Base-by-base conservation (phyloP, 2,797 vertebrate genomes). In the Mastacembelus armatus region DNA sequence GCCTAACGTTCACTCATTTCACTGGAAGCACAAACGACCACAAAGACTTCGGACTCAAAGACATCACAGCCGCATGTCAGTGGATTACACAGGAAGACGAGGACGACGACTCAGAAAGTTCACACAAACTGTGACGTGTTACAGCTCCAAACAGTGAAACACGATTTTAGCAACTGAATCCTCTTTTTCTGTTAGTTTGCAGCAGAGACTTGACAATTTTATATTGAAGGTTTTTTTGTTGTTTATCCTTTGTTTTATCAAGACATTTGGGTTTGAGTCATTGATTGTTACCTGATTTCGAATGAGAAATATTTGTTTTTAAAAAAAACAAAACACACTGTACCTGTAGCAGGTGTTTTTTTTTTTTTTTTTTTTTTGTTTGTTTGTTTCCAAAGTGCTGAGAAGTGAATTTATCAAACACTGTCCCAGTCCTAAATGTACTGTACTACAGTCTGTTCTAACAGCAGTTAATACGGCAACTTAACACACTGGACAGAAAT, bases 281-380 rank as follows among this genome's bases (percentile, higher is more conserved):
- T 69, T 47, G 81, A 83, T 89, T 87, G 85, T 10, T 1, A 4
- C 70, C 7, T 60, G 27, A 39, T 64, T 80, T 58, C 68, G 73
- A 77, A 78, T 60, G 55, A 81, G 21, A 44, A 36, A 30, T 10
- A 3, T 69, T 54, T 33, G 47, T 62, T 75, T 10, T n/a, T n/a
- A 7, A 40, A 40, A n/a, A 4, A 16, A 24, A 16, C 22, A 38
- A 12, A 26, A 7, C 56, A 26, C n/a, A 32, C 51, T 29, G 40
- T 36, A 6, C 42, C 47, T 60, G 72, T 50, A 60, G 45, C 64
- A 12, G 69, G 19, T 59, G 65, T 14, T 65, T 26, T 32, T 43
- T 42, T 47, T 86, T 83, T 58, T 42, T 47, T 86, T 83, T 58
- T 14, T 65, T 26, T 32, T 43, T 42, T 47, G 86, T 83, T 58